Evolutionary conservation across 2,888 invertebrate species (phyloP).

Genomic region (Cancer borealis): DNA sequence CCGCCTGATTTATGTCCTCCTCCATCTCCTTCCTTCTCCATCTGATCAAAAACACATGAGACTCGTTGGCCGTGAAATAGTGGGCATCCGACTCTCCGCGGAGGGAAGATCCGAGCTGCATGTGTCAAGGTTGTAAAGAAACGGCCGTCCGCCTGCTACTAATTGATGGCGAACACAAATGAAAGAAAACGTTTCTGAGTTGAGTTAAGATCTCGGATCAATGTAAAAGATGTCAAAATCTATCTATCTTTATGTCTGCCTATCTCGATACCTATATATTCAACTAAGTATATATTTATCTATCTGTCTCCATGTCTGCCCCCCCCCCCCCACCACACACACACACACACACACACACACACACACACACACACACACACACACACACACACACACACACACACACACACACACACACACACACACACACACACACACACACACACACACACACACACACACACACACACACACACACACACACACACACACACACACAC

Average conservation of each 20-base stretch:
- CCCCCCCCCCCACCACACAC: too few relatives aligned
- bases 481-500: neutral
- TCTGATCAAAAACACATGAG: constrained; percentile 39
- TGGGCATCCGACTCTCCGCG: neutral
- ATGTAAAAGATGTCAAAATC: neutral
- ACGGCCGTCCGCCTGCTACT: neutral
- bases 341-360: constrained; percentile 11
- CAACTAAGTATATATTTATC: too few relatives aligned
- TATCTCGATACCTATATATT: neutral
- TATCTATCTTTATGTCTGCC: neutral
- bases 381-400: neutral
- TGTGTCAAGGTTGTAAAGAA: neutral
- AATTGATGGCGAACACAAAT: neutral
- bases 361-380: constrained; percentile 3
- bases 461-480: neutral
- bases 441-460: constrained; percentile 20
- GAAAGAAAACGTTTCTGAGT: neutral
- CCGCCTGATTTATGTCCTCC: constrained; percentile 3
- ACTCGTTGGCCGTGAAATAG: constrained; percentile 15
- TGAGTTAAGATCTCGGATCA: neutral
- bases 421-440: neutral
- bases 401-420: neutral
- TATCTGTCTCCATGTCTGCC: too few relatives aligned
- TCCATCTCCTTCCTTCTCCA: neutral
- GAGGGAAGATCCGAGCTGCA: neutral